phyloP scores from a whole-genome alignment of 2,888 invertebrate species.

The Lucinisca nassula region DNA sequence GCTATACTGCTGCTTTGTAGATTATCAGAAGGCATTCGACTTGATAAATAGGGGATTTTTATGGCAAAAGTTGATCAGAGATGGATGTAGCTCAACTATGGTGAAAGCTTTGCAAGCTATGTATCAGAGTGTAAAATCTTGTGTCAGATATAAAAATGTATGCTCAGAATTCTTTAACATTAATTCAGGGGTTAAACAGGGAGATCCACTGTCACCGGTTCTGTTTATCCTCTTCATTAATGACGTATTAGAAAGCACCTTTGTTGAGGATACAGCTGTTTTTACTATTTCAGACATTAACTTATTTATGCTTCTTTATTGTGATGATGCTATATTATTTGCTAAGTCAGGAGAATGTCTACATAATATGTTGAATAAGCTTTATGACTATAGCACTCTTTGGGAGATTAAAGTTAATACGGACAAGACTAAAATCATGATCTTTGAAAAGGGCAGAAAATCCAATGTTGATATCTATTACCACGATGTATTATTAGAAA shows the following conservation, averaged over 20 bases:
- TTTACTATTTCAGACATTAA: neutral
- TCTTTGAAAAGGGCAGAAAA: too few species aligned
- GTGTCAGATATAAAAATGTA: neutral
- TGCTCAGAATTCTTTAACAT: neutral
- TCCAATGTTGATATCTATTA: neutral
- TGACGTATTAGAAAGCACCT: neutral
- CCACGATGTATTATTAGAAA: neutral
- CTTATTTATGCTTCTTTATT: neutral
- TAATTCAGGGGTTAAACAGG: neutral
- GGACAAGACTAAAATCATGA: too few species aligned
- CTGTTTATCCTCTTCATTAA: conserved; percentile 1
- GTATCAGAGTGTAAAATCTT: conserved; percentile 9
- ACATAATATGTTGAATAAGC: neutral
- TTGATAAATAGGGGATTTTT: neutral
- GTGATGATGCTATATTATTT: conserved; percentile 20
- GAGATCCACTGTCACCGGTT: conserved; percentile 4
- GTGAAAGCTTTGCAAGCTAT: conserved; percentile 1
- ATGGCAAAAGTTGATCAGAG: conserved; percentile 13
- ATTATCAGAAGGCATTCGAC: neutral
- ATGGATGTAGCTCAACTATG: neutral
- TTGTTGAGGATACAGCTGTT: neutral
- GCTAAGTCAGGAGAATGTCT: conserved; percentile 4
- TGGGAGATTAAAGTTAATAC: conserved; percentile 15
- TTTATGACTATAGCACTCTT: neutral
- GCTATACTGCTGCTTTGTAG: neutral